A percentile compares a stretch with the other conserved stretches of the same genome.
Evolutionary conservation across 2,113 vertebrate species (phyloP).

Genomic region (Thamnophis sirtalis): DNA sequence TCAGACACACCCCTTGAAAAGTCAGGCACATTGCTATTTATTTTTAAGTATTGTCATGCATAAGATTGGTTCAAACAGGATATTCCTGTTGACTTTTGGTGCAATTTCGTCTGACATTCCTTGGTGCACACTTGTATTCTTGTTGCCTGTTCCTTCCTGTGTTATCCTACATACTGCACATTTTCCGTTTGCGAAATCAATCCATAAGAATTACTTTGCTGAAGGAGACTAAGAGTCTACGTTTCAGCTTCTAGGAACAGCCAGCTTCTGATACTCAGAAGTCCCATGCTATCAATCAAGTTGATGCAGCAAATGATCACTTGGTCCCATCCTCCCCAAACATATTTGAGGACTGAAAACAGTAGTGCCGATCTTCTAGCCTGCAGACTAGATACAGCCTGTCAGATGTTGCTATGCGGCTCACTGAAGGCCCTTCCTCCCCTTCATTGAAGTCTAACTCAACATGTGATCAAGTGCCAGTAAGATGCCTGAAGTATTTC

Average conservation of each 20-base stretch:
- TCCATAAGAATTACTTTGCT: neutral
- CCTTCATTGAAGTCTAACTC: too few species aligned
- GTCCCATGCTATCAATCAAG: neutral
- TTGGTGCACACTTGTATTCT: constrained; percentile 1
- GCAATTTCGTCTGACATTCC: constrained; percentile 4
- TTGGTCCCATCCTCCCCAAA: neutral
- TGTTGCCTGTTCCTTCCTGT: neutral
- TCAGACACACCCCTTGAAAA: neutral
- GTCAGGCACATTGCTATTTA: neutral
- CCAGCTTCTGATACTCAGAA: neutral
- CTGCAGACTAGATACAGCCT: neutral
- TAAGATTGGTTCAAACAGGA: neutral
- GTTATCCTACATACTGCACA: neutral
- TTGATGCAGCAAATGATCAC: neutral
- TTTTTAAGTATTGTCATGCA: constrained; percentile 26
- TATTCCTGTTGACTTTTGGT: constrained; percentile 11
- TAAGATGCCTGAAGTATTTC: neutral
- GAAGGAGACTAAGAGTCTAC: neutral
- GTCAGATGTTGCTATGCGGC: neutral
- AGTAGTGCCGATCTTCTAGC: neutral
- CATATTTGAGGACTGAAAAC: neutral
- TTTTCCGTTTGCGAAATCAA: neutral
- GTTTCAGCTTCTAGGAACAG: neutral
- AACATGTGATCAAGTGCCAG: neutral
- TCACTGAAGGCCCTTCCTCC: too few species aligned